phyloP scores from a whole-genome alignment of 2,797 vertebrate genomes.

The Pteropus rufus region DNA sequence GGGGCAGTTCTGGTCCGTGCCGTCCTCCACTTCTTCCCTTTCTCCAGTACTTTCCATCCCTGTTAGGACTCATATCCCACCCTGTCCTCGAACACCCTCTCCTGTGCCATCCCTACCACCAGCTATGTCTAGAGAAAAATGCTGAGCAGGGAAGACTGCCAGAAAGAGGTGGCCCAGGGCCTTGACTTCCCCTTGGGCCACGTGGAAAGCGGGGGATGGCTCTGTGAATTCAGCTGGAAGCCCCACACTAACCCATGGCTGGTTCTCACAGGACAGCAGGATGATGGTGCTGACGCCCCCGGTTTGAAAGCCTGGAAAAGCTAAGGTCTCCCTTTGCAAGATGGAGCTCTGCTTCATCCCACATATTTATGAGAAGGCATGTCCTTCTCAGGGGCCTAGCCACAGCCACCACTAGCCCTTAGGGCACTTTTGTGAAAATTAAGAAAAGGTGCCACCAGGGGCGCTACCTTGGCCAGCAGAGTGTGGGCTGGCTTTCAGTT shows the following conservation, averaged over 20 bases:
- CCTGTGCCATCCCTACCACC: not conserved
- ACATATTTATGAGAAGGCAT: accelerated
- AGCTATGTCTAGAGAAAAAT: not conserved
- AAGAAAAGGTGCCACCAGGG: not conserved
- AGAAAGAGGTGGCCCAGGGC: not conserved
- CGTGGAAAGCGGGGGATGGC: not conserved
- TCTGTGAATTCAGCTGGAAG: not conserved
- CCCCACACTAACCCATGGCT: accelerated
- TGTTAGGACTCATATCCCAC: no score
- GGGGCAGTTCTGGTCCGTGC: not conserved
- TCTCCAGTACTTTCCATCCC: not conserved
- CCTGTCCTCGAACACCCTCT: not conserved
- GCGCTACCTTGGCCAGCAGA: not conserved
- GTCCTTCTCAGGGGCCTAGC: not conserved
- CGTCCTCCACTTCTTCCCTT: not conserved
- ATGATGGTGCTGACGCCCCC: no score
- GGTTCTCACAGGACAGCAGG: not conserved
- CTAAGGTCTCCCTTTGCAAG: not conserved
- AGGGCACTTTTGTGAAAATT: no score
- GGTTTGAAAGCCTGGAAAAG: not conserved
- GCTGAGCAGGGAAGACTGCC: no score
- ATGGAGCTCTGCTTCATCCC: not conserved
- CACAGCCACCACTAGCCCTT: not conserved
- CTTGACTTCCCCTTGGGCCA: not conserved
- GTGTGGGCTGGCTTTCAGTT: not conserved